phyloP scores from a whole-genome alignment of 2,888 invertebrate species.

The Andricus quercusramuli region DNA sequence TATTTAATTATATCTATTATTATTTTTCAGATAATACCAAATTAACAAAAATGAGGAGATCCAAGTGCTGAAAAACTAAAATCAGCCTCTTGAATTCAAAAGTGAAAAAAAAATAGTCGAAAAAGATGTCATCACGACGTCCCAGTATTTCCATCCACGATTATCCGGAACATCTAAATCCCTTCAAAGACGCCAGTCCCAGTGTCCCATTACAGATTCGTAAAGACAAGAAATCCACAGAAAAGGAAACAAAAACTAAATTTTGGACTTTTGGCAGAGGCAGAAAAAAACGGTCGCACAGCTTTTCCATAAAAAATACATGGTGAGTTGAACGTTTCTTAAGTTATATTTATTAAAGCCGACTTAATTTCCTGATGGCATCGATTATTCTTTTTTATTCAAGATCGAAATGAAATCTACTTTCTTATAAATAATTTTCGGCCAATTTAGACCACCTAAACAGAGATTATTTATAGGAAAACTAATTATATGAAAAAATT shows the following conservation, averaged over 20 bases:
- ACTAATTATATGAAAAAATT: no score
- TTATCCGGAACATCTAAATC: constrained; percentile 89
- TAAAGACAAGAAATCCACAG: constrained; percentile 58
- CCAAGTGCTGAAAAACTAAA: background rate
- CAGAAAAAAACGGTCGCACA: constrained; percentile 81
- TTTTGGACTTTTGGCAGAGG: constrained; percentile 77
- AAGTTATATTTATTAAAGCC: background rate
- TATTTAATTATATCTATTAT: background rate
- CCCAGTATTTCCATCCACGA: constrained; percentile 82
- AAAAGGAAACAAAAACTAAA: constrained; percentile 70
- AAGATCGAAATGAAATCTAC: no score
- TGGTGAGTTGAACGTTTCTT: constrained; percentile 58
- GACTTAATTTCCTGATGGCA: constrained; percentile 4
- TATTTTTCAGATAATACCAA: constrained; percentile 22
- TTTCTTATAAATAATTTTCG: no score
- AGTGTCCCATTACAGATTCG: constrained; percentile 53
- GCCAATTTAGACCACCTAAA: no score
- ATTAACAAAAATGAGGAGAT: constrained; percentile 19
- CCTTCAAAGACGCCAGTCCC: constrained; percentile 83
- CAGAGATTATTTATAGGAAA: no score
- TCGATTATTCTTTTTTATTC: background rate
- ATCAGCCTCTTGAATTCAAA: background rate
- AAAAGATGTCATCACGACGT: constrained; percentile 78
- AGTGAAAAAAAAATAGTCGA: constrained; percentile 11
- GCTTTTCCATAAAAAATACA: constrained; percentile 79